Percentiles rank a stretch among this genome's conserved stretches.
Conservation (phyloP, 2,113 vertebrate species). For the Caranx melampygus region DNA sequence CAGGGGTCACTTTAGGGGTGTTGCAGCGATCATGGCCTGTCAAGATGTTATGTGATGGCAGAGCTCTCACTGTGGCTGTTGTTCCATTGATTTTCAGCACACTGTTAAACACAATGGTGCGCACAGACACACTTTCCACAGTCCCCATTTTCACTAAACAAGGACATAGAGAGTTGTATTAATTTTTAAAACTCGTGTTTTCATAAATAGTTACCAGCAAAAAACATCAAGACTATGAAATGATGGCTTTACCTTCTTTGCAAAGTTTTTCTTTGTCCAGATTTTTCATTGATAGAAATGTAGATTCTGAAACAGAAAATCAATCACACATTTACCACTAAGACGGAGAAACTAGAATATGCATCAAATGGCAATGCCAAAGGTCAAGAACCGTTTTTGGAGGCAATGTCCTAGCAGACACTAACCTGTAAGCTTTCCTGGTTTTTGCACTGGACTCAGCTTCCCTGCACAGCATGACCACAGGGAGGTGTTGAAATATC, state of each 20-base stretch:
- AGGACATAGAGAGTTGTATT: neutral
- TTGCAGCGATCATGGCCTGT: slow-evolving; percentile 2
- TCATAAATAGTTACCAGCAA: neutral
- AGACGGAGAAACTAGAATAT: neutral
- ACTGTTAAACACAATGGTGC: slow-evolving; percentile 14
- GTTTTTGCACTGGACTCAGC: neutral
- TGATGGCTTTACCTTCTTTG: slow-evolving; percentile 23
- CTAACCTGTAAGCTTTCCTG: slow-evolving; percentile 6
- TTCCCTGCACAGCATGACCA: slow-evolving; percentile 50
- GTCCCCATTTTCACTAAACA: slow-evolving; percentile 55
- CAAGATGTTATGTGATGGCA: neutral
- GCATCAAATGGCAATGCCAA: neutral
- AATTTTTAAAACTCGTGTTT: neutral
- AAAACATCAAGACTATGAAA: neutral
- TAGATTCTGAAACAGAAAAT: slow-evolving; percentile 36
- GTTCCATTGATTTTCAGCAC: slow-evolving; percentile 19
- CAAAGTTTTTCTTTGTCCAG: slow-evolving; percentile 17
- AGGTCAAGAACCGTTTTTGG: neutral
- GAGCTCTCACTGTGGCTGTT: neutral
- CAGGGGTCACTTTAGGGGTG: slow-evolving; percentile 24
- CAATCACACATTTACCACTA: neutral
- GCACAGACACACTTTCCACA: slow-evolving; percentile 39
- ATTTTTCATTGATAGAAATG: neutral
- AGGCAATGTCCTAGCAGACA: neutral
- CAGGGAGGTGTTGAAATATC: slow-evolving; percentile 56